Evolutionary conservation across 2,888 invertebrate species (phyloP), one percentile per base, ranked within the genome.

Genomic region (Zelleria hepariella): DNA sequence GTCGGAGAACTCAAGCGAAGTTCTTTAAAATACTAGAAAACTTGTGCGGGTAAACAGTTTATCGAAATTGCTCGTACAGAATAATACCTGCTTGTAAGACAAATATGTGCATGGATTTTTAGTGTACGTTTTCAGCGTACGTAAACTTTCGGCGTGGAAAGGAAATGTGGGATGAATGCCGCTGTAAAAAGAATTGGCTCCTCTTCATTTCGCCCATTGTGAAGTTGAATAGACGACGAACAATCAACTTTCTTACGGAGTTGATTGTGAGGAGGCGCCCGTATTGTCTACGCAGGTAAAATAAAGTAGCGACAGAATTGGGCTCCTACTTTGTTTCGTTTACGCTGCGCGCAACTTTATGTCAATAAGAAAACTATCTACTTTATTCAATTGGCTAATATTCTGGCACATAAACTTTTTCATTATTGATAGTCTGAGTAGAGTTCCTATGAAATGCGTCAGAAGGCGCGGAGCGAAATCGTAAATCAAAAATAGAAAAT

Each of bases 171-270:
- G 75, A 79, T 81, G 82, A 86, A 84, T 80, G 79, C 78, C 76
- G 74, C 71, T 74, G 72, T 73, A 75, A 74, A 77, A 82, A 80
- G 82, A 85, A 85, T 83, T 85, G 85, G 82, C 80, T 79, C 70
- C 77, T 83, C 79, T 80, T 85, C 85, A 86, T 88, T 86, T 82
- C 82, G 78, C 78, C 85, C 75, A 86, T 87, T 87, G 86, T 88
- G 78, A 80, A 82, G 79, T 81, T 81, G 83, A 86, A 84, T 82
- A 75, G 79, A 74, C 77, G 75, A 80, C 77, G 78, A 85, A 86
- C 84, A 86, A 84, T 85, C 83, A 82, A 86, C 73, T 84, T 80
- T 78, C 78, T 75, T 76, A 82, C 75, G 74, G 73, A 72, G 73
- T 75, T 82, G 86, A 83, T 85, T 85, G 82, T 82, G 80, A 78